These are phyloP conservation scores for Lamellibrachia luymesi DNA, from an alignment of 1,140 invertebrate species.

Conservation along the genomic window DNA sequence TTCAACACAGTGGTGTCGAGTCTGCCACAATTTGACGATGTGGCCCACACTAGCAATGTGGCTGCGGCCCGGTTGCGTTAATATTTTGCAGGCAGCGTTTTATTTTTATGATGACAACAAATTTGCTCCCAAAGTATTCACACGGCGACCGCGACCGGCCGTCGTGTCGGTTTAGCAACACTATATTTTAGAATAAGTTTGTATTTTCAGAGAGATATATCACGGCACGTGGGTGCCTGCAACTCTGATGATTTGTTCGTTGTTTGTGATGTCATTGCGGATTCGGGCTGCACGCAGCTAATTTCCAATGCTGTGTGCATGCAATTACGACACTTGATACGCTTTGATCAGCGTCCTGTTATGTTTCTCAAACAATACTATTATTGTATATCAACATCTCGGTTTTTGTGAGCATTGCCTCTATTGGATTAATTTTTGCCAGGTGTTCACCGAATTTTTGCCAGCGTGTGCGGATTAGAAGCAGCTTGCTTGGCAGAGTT, in stretches of 20 bases:
- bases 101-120: neutral
- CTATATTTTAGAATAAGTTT: slow-evolving; percentile 6
- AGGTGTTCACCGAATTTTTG: neutral
- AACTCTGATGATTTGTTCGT: neutral
- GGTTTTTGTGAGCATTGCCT: neutral
- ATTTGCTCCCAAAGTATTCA: neutral
- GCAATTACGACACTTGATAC: neutral
- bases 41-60: neutral
- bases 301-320: neutral
- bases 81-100: slow-evolving; percentile 4
- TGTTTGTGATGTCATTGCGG: neutral
- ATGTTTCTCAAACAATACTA: neutral
- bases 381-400: neutral
- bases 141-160: neutral
- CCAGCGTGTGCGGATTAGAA: neutral
- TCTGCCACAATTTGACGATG: neutral
- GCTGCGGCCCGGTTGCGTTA: neutral
- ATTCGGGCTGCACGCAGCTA: neutral
- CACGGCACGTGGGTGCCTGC: too few species aligned
- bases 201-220: slow-evolving; percentile 5
- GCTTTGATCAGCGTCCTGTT: neutral
- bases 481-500: neutral
- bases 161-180: neutral
- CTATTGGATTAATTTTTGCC: neutral
- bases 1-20: neutral